Base-by-base conservation (phyloP, 2,888 invertebrate genomes). In the Deilephila elpenor region DNA sequence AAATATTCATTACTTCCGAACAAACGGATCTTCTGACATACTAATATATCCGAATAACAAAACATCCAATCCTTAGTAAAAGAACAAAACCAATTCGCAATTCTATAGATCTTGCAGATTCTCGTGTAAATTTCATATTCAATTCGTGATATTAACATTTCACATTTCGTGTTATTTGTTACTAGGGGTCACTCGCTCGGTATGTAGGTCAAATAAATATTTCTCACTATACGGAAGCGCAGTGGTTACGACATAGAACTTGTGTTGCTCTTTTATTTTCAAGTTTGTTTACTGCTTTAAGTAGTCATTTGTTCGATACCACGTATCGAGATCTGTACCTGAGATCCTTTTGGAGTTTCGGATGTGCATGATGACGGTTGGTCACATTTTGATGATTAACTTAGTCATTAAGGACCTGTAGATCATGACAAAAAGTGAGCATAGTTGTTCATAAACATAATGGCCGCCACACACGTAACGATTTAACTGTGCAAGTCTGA, bases 201-300 rank as follows among this genome's bases (percentile, higher is more conserved):
- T 67, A 67, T 67, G 51, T 67, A 51, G 67, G 67, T 51, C 51
- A 67, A 67, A 67, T 67, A 51, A 25, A 67, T 67, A 67, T 51
- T 67, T 67, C 67, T 67, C 25, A 6, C 17, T 51, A 67, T 25
- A 67, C 51, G 44, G 67, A 25, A 67, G 51, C 67, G 44, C 34
- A 44, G 51, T 44, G 19, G 62, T 67, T 51, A 67, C 51, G 56
- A n/a, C 56, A 17, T 17, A 44, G 25, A 51, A 67, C 44, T 44
- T 51, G 14, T 67, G 20, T 25, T 51, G 17, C 14, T 67, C 25
- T 17, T 67, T 51, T 29, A 67, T 67, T 25, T 51, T 20, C 19
- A 6, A 61, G 19, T 62, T 32, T 62, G 44, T 44, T 51, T 67
- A 56, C 56, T 67, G 25, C 20, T 20, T 67, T 67, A 51, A 44